Conservation (phyloP, 2,888 invertebrate genomes). For the Eledone cirrhosa region DNA sequence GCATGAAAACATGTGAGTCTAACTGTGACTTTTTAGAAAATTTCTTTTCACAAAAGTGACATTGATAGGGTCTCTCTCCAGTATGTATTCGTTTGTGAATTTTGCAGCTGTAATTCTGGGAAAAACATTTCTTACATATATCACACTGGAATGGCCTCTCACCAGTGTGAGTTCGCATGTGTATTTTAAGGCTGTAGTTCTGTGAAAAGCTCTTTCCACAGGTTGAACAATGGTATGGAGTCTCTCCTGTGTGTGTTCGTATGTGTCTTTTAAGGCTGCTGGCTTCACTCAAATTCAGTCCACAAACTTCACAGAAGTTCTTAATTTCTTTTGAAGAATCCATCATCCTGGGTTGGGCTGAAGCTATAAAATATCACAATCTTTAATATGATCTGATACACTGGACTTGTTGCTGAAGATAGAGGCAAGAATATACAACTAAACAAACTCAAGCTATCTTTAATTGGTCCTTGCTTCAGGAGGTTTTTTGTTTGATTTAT, state of each 20-base stretch:
- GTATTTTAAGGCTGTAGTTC: conserved; percentile 1
- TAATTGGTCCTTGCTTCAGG: too few relatives aligned
- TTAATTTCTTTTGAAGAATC: too few relatives aligned
- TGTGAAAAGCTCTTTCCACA: conserved; percentile 2
- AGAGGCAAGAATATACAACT: too few relatives aligned
- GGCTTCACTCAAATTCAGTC: background rate
- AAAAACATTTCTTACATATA: conserved; percentile 11
- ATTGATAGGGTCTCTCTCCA: background rate
- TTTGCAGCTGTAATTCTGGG: conserved; percentile 4
- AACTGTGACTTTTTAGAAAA: conserved; percentile 2
- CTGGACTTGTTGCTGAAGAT: too few relatives aligned
- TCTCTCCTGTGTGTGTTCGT: conserved; percentile 5
- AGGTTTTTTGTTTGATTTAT: too few relatives aligned
- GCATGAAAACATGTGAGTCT: background rate
- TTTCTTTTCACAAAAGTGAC: background rate
- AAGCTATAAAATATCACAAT: too few relatives aligned
- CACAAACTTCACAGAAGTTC: conserved; percentile 10
- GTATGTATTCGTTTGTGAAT: conserved; percentile 10
- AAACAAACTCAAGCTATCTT: too few relatives aligned
- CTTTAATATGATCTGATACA: too few relatives aligned
- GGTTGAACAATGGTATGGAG: background rate
- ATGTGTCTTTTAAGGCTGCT: background rate
- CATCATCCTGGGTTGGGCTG: too few relatives aligned
- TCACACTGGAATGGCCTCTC: conserved; percentile 7
- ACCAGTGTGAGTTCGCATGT: conserved; percentile 9